Percentiles rank a stretch among this genome's conserved stretches.
Conservation (phyloP, 2,888 invertebrate species). For the Eupithecia abbreviata region DNA sequence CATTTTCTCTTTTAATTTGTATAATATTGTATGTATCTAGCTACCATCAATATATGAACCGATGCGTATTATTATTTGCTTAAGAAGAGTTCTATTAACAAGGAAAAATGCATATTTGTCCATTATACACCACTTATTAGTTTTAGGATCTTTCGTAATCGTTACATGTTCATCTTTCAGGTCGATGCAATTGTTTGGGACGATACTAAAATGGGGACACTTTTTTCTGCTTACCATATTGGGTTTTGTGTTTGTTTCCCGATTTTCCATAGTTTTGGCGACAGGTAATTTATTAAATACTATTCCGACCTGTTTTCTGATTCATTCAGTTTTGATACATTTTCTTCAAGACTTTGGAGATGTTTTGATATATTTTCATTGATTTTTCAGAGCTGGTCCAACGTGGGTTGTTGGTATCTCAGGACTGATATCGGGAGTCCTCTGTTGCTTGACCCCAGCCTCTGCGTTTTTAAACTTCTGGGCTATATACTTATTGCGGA, state of each 20-base stretch:
- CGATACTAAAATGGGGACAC: conserved; percentile 66
- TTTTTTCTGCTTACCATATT: conserved; percentile 75
- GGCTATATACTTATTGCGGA: conserved; percentile 67
- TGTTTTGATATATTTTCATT: not conserved
- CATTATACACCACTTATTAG: not conserved
- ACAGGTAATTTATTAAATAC: conserved; percentile 56
- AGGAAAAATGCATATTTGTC: not conserved
- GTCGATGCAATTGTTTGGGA: conserved; percentile 69
- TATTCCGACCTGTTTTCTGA: not conserved
- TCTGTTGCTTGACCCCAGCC: conserved; percentile 71
- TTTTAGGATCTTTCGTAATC: not conserved
- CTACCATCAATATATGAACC: not conserved
- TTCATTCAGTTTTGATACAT: not conserved
- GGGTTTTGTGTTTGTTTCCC: conserved; percentile 78
- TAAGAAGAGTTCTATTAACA: not conserved
- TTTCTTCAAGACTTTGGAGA: not conserved
- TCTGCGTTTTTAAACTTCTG: conserved; percentile 70
- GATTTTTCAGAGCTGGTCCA: conserved; percentile 65
- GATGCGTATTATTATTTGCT: not conserved
- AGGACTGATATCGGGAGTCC: conserved; percentile 67
- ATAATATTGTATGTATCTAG: too few relatives aligned
- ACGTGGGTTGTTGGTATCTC: conserved; percentile 73
- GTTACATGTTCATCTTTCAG: conserved; percentile 49
- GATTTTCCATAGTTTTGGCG: conserved; percentile 74
- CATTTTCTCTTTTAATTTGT: too few relatives aligned